Base-by-base conservation (phyloP, 2,888 invertebrate genomes). In the Willowsia nigromaculata region DNA sequence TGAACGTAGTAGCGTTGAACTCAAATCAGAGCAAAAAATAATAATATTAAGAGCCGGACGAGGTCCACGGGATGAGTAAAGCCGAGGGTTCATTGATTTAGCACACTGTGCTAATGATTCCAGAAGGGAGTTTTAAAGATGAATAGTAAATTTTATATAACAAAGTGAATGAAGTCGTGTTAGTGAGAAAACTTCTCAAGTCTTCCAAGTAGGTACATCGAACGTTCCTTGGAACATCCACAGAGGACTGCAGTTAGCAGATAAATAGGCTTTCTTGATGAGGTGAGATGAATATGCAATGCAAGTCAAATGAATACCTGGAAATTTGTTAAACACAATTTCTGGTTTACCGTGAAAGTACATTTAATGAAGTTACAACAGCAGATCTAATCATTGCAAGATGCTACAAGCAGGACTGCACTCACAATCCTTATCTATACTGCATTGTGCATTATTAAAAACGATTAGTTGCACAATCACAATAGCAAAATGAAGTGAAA, bases 31-130 rank as follows among this genome's bases (percentile, higher is more conserved):
- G 78, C 53, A 83, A 56, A 40, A 74, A 78, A 59, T 81, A 81
- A 81, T 87, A 53, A 82, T 11, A 18, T 76, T 84, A 65, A 88
- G 59, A 68, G 84, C 59, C 47, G 88, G 88, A 88, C 88, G 68
- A 78, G 76, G 84, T 84, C 88, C 88, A 65, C 82, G 78, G 50
- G 76, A 27, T 2, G 84, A 88, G 80, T 50, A 56, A 53, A 84
- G 88, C 37, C 88, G 30, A 25, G 78, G 43, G 88, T 78, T 88
- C 88, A 88, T 88, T 88, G 88, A 88, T 71, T 53, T 47, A 74
- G 85, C 76, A 76, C 85, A 15, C 37, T 1, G 62, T 65, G 59
- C 18, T 30, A n/a, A n/a, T n/a, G 11, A 6, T 62, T 47, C 85
- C 85, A 85, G 13, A 25, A 43, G 62, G 30, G n/a, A 81, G 22